Conservation (phyloP, 2,888 invertebrate species). For the Conistra vaccinii region DNA sequence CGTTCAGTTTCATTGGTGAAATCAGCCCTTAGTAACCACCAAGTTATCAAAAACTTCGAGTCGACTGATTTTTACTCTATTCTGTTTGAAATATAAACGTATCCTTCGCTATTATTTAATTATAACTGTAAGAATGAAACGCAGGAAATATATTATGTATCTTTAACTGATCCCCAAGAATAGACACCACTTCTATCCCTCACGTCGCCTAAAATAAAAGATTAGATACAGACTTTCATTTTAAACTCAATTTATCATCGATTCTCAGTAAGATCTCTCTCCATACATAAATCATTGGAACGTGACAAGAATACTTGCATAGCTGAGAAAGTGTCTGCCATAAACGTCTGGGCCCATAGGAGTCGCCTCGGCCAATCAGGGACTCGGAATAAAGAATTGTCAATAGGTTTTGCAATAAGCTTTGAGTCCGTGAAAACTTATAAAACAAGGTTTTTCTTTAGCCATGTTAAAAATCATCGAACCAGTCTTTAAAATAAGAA, state of each 20-base stretch:
- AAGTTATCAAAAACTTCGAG: too few species aligned
- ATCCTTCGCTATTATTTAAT: too few species aligned
- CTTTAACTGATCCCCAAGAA: too few species aligned
- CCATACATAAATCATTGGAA: conserved; percentile 48
- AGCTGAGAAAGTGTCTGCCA: conserved; percentile 36
- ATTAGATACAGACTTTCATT: conserved; percentile 37
- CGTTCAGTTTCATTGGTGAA: too few species aligned
- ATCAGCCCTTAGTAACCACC: too few species aligned
- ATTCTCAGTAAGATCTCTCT: conserved; percentile 54
- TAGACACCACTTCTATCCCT: too few species aligned
- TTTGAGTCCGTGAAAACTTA: background rate
- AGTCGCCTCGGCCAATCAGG: conserved; percentile 23
- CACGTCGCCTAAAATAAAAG: conserved; percentile 21
- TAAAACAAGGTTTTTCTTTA: too few species aligned
- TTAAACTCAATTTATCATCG: conserved; percentile 46
- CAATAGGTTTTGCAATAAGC: background rate
- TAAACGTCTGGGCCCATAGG: conserved; percentile 41
- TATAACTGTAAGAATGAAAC: too few species aligned
- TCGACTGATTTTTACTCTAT: too few species aligned
- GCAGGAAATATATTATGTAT: too few species aligned
- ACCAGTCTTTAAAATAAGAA: background rate
- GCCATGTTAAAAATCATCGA: background rate
- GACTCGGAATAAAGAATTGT: conserved; percentile 13
- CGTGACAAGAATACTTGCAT: conserved; percentile 40
- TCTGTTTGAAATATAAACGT: too few species aligned